A percentile compares a stretch with the other conserved stretches of the same genome.
Conservation (phyloP, 1,140 invertebrate species). For the Atopsyche davidsoni region DNA sequence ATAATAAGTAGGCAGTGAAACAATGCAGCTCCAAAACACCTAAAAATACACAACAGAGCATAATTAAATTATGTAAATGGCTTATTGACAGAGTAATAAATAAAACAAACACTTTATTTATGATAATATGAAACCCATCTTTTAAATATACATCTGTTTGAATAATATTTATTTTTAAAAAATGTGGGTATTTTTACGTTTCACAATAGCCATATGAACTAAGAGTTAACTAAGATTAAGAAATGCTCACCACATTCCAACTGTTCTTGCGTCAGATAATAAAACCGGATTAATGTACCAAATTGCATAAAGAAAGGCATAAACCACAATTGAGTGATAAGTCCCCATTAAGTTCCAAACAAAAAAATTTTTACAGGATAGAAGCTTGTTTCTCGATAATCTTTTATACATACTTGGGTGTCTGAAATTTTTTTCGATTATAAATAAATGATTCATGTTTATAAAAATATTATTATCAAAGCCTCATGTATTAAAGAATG, state of each 20-base stretch:
- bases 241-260: constrained; percentile 41
- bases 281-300: constrained; percentile 40
- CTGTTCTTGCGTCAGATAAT: constrained; percentile 40
- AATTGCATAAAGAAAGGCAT: constrained; percentile 39
- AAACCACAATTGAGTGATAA: constrained; percentile 48
- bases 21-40: constrained; percentile 46
- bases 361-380: constrained; percentile 58
- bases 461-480: constrained; percentile 5
- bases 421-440: constrained; percentile 34
- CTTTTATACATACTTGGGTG: constrained; percentile 64
- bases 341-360: constrained; percentile 58
- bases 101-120: no score
- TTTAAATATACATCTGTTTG: no score
- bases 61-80: no score
- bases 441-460: not conserved
- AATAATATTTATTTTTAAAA: no score
- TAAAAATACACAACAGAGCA: constrained; percentile 37
- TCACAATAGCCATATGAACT: no score
- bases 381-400: constrained; percentile 58
- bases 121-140: no score
- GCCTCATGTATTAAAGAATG: constrained; percentile 6
- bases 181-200: no score
- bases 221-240: no score
- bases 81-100: no score
- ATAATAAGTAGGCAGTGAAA: constrained; percentile 48